Evolutionary conservation across 2,888 invertebrate species (phyloP).

Genomic region (Strigamia maritima): DNA sequence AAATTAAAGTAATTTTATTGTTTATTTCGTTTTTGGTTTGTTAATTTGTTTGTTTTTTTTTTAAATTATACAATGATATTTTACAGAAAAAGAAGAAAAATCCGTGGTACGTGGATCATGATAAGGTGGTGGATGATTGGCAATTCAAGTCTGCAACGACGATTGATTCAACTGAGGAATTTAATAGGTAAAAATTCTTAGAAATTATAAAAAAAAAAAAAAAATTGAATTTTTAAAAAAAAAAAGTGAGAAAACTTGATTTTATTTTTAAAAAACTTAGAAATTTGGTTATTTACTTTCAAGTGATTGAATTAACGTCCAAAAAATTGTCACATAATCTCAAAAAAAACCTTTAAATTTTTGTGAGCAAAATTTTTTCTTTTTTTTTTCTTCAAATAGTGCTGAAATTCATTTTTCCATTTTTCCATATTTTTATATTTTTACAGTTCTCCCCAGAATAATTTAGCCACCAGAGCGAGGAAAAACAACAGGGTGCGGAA

Average conservation of each 20-base stretch:
- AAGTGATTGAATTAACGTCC: no score
- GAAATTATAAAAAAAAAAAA: neutral
- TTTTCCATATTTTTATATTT: neutral
- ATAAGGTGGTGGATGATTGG: slow-evolving; percentile 36
- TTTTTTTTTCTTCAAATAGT: no score
- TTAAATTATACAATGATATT: neutral
- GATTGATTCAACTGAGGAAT: neutral
- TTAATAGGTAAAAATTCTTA: neutral
- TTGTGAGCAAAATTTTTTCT: no score
- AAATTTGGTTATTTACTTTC: no score
- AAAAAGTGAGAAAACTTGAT: no score
- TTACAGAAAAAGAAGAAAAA: slow-evolving; percentile 26
- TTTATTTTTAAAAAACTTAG: no score
- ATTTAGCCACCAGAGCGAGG: neutral
- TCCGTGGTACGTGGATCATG: slow-evolving; percentile 40
- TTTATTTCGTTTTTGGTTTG: no score
- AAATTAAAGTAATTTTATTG: neutral
- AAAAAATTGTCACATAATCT: no score
- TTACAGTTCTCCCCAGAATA: neutral
- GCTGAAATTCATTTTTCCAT: no score
- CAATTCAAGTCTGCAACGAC: neutral
- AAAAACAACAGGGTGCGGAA: neutral
- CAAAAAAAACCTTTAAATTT: no score
- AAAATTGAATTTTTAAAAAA: no score
- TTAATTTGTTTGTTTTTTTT: neutral